phyloP scores from a whole-genome alignment of 1,140 invertebrate genomes.

The Drosophila ironensis region DNA sequence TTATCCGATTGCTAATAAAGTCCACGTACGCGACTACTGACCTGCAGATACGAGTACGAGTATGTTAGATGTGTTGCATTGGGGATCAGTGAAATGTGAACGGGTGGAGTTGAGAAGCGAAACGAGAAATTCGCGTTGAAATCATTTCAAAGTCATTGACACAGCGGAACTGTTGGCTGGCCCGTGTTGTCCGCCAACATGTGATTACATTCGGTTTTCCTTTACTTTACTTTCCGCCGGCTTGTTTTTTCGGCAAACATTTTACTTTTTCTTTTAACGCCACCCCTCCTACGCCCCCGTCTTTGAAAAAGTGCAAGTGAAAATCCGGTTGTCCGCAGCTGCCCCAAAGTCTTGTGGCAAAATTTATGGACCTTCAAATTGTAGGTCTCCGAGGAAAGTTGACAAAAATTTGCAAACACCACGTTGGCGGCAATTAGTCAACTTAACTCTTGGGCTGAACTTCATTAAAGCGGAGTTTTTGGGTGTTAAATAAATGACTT shows the following conservation, averaged over 20 bases:
- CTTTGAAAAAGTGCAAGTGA: constrained; percentile 44
- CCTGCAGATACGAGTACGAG: too few species aligned
- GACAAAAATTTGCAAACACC: constrained; percentile 55
- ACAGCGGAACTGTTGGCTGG: constrained; percentile 40
- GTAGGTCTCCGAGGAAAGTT: constrained; percentile 48
- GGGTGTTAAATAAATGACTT: constrained; percentile 28
- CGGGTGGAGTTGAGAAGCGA: constrained; percentile 37
- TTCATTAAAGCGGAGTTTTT: constrained; percentile 5
- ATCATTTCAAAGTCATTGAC: constrained; percentile 79
- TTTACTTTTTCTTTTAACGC: constrained; percentile 72
- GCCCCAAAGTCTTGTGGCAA: constrained; percentile 22
- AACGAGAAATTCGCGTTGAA: constrained; percentile 70
- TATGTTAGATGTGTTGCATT: too few species aligned
- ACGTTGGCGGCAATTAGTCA: constrained; percentile 54
- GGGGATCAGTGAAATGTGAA: constrained; percentile 53
- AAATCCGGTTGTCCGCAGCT: constrained; percentile 57
- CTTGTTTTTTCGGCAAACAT: constrained; percentile 59
- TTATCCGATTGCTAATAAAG: constrained; percentile 77
- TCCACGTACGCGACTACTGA: constrained; percentile 63
- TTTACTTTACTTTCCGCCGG: not conserved
- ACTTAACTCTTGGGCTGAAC: constrained; percentile 37
- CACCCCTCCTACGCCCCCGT: constrained; percentile 23
- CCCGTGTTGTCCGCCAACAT: constrained; percentile 33
- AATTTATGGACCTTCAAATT: constrained; percentile 46
- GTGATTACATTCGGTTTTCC: constrained; percentile 38